phyloP scores from a whole-genome alignment of 2,888 invertebrate genomes.

The Hirtodrosophila histrioides region DNA sequence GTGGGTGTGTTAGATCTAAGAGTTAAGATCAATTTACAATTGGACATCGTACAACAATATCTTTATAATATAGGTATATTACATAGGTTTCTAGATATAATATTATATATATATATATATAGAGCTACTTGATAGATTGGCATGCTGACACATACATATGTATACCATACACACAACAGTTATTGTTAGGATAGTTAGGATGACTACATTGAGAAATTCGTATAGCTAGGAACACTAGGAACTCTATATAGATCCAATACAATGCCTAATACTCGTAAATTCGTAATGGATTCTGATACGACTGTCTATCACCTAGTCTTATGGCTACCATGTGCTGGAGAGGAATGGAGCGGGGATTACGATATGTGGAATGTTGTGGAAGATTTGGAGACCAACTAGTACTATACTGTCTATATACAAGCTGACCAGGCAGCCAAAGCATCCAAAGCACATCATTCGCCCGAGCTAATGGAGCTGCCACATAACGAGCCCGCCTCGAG shows the following conservation, averaged over 20 bases:
- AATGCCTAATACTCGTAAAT: constrained; percentile 58
- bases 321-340: constrained; percentile 31
- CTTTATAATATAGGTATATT: constrained; percentile 38
- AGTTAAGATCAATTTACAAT: constrained; percentile 75
- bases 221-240: constrained; percentile 40
- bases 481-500: constrained; percentile 72
- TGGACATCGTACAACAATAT: constrained; percentile 79
- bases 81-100: constrained; percentile 33
- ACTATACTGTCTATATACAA: constrained; percentile 11
- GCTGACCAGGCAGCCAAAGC: background rate
- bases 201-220: constrained; percentile 10
- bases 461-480: constrained; percentile 83
- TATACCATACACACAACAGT: constrained; percentile 36
- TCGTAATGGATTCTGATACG: constrained; percentile 75
- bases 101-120: constrained; percentile 33
- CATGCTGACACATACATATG: constrained; percentile 40
- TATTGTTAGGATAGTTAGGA: constrained; percentile 9
- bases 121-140: constrained; percentile 48
- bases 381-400: constrained; percentile 29
- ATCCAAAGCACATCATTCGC: constrained; percentile 77
- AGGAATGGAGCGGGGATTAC: constrained; percentile 39
- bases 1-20: constrained; percentile 50
- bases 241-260: constrained; percentile 37
- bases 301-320: constrained; percentile 51
- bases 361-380: constrained; percentile 55